phyloP scores from a whole-genome alignment of 2,888 invertebrate species.

The Morinoia aosen region DNA sequence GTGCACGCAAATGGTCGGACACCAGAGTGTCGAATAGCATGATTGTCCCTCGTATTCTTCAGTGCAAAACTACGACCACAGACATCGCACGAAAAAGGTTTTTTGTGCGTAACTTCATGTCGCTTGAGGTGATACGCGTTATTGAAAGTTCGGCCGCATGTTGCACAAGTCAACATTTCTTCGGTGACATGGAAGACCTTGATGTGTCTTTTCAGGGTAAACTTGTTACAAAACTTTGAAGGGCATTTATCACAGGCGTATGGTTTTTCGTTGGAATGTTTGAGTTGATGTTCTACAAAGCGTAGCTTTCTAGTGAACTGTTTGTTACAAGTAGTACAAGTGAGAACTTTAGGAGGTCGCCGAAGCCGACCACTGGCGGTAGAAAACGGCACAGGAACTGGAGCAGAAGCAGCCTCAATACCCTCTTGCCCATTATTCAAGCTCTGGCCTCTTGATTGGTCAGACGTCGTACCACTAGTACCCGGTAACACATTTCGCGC shows the following conservation, averaged over 20 bases:
- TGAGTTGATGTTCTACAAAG: constrained; percentile 62
- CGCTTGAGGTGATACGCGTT: neutral
- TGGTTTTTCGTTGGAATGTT: constrained; percentile 64
- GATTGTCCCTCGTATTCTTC: constrained; percentile 64
- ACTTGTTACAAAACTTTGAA: constrained; percentile 7
- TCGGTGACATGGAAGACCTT: neutral
- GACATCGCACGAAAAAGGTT: constrained; percentile 64
- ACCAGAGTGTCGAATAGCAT: constrained; percentile 64
- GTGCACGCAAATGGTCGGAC: constrained; percentile 64
- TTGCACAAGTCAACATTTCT: neutral
- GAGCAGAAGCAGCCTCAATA: neutral
- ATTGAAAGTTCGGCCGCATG: constrained; percentile 39
- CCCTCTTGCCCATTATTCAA: neutral
- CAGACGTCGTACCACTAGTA: neutral
- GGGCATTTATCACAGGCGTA: constrained; percentile 60
- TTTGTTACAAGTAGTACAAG: constrained; percentile 63
- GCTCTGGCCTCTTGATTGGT: neutral
- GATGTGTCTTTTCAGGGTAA: constrained; percentile 20
- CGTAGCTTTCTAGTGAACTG: constrained; percentile 58
- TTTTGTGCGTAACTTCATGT: constrained; percentile 53
- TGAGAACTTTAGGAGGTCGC: constrained; percentile 54
- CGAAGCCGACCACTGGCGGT: neutral
- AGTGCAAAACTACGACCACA: constrained; percentile 66
- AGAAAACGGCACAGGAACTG: neutral
- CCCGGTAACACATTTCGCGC: neutral